These are phyloP conservation scores for Thyatira batis DNA, from an alignment of 2,888 invertebrate species.

Conservation along the genomic window DNA sequence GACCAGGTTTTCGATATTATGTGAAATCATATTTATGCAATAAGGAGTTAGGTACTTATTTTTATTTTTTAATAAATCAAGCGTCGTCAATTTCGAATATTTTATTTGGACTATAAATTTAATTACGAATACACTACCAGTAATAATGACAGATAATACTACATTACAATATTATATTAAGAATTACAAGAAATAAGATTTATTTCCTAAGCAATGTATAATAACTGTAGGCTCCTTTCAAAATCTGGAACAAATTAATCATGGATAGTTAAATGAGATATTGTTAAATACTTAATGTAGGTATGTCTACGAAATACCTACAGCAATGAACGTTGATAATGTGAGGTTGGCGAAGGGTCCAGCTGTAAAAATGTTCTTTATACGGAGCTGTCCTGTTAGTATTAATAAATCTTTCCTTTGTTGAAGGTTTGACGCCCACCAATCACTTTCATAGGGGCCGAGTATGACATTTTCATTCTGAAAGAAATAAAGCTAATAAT, in stretches of 20 bases:
- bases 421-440: conserved; percentile 50
- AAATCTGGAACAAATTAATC: conserved; percentile 55
- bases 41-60: too few relatives aligned
- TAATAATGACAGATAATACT: too few relatives aligned
- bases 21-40: too few relatives aligned
- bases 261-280: background rate
- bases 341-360: conserved; percentile 69
- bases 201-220: conserved; percentile 62
- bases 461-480: conserved; percentile 52
- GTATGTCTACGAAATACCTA: conserved; percentile 24
- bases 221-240: conserved; percentile 75
- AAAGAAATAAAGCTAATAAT: conserved; percentile 8
- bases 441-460: conserved; percentile 66
- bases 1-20: too few relatives aligned
- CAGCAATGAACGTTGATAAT: conserved; percentile 63
- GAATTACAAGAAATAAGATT: conserved; percentile 2
- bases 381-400: conserved; percentile 57
- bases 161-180: too few relatives aligned
- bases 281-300: background rate
- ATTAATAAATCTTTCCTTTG: conserved; percentile 49
- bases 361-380: conserved; percentile 57
- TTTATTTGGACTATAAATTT: too few relatives aligned
- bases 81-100: too few relatives aligned
- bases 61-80: too few relatives aligned
- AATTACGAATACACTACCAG: too few relatives aligned